Evolutionary conservation across 2,797 vertebrate genomes (phyloP).

Genomic region (Podarcis siculus): DNA sequence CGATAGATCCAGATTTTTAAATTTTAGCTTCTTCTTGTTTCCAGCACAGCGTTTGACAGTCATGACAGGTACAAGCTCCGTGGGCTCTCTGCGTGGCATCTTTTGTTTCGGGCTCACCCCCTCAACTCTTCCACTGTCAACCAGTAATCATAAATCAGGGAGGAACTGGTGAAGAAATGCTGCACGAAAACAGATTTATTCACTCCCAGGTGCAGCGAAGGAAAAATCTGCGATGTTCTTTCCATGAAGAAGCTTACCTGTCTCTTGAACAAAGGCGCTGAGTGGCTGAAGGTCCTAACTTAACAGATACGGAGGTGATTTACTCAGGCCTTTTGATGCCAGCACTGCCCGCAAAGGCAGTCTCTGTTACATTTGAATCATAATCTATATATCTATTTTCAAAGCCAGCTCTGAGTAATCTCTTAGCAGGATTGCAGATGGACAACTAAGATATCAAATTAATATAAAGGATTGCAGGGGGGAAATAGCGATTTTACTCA

Average conservation of each 20-base stretch:
- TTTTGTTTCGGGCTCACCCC: slow-evolving; percentile 45
- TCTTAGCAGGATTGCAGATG: not conserved
- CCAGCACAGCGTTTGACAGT: slow-evolving; percentile 46
- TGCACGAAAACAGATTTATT: not conserved
- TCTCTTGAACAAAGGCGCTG: not conserved
- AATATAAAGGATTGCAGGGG: not conserved
- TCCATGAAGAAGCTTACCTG: slow-evolving; percentile 34
- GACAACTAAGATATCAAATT: not conserved
- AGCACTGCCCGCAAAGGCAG: not conserved
- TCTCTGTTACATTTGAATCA: not conserved
- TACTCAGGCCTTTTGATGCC: not conserved
- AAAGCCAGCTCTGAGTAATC: not conserved
- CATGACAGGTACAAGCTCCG: slow-evolving; percentile 9
- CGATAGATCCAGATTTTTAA: slow-evolving; percentile 33
- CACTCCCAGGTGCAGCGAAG: slow-evolving; percentile 1
- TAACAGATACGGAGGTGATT: not conserved
- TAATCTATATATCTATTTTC: not conserved
- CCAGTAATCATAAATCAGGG: slow-evolving; percentile 51
- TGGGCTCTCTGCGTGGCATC: slow-evolving; percentile 41
- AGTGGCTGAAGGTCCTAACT: not conserved
- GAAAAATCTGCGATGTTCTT: not conserved
- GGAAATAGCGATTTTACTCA: not conserved
- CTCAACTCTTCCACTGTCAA: slow-evolving; percentile 54
- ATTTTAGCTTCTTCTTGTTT: slow-evolving; percentile 27
- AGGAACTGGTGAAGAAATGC: slow-evolving; percentile 33